Conservation (phyloP, 2,888 invertebrate species). For the Eupithecia centaureata region DNA sequence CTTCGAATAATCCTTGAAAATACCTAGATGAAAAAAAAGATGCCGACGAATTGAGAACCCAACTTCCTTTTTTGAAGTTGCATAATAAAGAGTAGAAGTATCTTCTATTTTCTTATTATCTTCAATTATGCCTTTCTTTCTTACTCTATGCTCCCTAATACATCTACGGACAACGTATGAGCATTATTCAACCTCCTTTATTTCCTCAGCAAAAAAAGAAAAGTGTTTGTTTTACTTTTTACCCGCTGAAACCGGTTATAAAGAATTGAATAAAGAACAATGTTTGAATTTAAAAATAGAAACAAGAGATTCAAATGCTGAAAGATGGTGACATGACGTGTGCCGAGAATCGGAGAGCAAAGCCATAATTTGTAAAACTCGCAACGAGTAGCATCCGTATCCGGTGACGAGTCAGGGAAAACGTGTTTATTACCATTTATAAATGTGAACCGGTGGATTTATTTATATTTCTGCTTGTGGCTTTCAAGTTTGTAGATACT, state of each 20-base stretch:
- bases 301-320: slow-evolving; percentile 14
- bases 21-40: too few species aligned
- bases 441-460: slow-evolving; percentile 37
- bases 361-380: slow-evolving; percentile 59
- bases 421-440: slow-evolving; percentile 42
- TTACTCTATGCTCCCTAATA: neutral
- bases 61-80: too few species aligned
- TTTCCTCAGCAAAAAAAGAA: neutral
- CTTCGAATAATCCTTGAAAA: too few species aligned
- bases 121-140: neutral
- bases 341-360: slow-evolving; percentile 38
- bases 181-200: neutral
- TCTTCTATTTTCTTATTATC: neutral
- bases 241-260: neutral
- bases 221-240: neutral
- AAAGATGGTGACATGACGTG: slow-evolving; percentile 28
- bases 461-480: slow-evolving; percentile 28
- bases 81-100: too few species aligned
- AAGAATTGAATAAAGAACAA: neutral
- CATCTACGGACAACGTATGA: neutral
- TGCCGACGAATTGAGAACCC: too few species aligned
- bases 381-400: slow-evolving; percentile 47
- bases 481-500: slow-evolving; percentile 16
- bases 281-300: neutral
- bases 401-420: slow-evolving; percentile 48